Percentiles rank a stretch among this genome's conserved stretches.
Evolutionary conservation across 2,113 vertebrate genomes (phyloP).

Genomic region (Scolopax mira): DNA sequence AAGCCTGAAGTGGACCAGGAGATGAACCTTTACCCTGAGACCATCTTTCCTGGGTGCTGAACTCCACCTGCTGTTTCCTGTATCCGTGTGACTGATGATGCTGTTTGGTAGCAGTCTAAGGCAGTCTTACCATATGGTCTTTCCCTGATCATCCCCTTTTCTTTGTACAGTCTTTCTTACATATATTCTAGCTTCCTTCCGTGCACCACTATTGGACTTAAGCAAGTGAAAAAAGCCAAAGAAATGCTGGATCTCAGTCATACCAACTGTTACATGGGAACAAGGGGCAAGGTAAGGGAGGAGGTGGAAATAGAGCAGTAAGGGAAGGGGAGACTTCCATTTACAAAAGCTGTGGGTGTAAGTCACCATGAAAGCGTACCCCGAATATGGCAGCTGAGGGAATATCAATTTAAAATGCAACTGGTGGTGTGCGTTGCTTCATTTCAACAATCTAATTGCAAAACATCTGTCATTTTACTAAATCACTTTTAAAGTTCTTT

Average conservation of each 20-base stretch:
- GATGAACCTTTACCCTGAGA: background rate
- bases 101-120: background rate
- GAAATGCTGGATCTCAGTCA: background rate
- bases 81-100: background rate
- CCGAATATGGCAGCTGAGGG: background rate
- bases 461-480: conserved; percentile 15
- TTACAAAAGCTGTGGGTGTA: background rate
- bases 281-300: background rate
- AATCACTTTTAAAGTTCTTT: conserved; percentile 14
- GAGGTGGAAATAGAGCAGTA: background rate
- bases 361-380: background rate
- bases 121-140: background rate
- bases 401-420: background rate
- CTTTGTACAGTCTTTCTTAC: background rate
- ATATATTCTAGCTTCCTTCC: background rate
- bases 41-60: background rate
- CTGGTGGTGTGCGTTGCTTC: background rate
- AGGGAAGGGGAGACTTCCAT: background rate
- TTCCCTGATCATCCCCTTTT: background rate
- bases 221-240: background rate
- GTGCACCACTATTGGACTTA: background rate
- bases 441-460: conserved; percentile 5
- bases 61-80: background rate
- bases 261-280: background rate
- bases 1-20: background rate